phyloP scores from a whole-genome alignment of 2,113 vertebrate genomes.

The Cairina moschata region DNA sequence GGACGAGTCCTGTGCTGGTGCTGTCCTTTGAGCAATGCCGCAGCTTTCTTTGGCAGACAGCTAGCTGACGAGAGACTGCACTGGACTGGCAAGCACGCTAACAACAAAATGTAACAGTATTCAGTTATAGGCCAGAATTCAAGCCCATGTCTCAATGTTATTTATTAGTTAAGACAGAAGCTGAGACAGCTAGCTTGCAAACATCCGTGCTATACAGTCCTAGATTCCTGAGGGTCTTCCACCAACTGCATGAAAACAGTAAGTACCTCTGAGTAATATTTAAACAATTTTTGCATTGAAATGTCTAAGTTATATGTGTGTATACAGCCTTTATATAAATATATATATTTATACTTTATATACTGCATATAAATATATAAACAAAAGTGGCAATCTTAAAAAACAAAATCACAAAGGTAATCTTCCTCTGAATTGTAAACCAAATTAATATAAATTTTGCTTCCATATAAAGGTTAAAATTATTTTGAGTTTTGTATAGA shows the following conservation, averaged over 20 bases:
- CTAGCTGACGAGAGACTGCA: neutral
- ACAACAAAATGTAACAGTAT: neutral
- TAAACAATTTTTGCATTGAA: neutral
- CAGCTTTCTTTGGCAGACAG: neutral
- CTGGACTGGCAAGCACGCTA: neutral
- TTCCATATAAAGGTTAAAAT: neutral
- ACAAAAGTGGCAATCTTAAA: neutral
- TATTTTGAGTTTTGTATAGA: conserved; percentile 3
- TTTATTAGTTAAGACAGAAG: neutral
- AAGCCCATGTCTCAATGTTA: neutral
- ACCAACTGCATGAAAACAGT: neutral
- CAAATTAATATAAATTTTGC: neutral
- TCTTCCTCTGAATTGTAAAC: neutral
- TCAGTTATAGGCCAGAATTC: neutral
- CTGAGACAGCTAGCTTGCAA: neutral
- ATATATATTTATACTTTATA: neutral
- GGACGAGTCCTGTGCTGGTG: neutral
- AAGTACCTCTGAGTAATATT: neutral
- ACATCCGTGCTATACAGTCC: neutral
- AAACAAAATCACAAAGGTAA: neutral
- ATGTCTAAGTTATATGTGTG: neutral
- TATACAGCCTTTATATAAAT: neutral
- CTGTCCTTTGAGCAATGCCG: neutral
- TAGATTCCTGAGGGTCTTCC: neutral
- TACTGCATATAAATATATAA: neutral